These are phyloP conservation scores for Cerceris ruficornis DNA, from an alignment of 2,888 invertebrate genomes.

Conservation along the genomic window DNA sequence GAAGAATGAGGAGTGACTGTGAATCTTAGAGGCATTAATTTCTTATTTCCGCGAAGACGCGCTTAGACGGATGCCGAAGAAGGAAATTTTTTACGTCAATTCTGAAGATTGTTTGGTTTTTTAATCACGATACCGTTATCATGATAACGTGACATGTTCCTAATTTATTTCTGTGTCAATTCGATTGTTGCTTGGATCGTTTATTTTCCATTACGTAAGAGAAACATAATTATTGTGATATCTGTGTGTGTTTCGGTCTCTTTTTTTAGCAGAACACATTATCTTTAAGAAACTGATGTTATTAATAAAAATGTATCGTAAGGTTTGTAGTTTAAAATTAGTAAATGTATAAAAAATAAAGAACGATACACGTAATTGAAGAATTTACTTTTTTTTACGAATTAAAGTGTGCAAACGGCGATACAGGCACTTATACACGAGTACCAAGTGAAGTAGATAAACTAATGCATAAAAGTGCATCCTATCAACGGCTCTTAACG, in stretches of 20 bases:
- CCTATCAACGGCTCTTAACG: slow-evolving; percentile 69
- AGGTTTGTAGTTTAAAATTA: neutral
- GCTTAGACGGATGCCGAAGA: neutral
- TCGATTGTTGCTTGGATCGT: no score
- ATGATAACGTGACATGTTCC: no score
- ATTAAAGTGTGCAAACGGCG: slow-evolving; percentile 21
- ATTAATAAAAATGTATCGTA: neutral
- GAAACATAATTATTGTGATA: no score
- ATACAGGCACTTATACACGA: slow-evolving; percentile 29
- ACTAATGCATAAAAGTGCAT: slow-evolving; percentile 56
- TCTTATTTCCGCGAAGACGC: slow-evolving; percentile 9
- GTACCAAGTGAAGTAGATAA: slow-evolving; percentile 35
- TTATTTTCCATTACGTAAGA: no score
- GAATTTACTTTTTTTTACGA: slow-evolving; percentile 30
- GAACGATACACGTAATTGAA: slow-evolving; percentile 9
- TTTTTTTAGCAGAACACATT: no score
- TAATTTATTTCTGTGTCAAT: no score
- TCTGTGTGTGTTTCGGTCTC: no score
- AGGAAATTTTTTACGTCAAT: neutral
- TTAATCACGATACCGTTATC: no score
- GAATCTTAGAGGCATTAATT: slow-evolving; percentile 30
- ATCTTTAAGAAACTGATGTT: neutral
- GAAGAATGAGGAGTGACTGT: slow-evolving; percentile 20
- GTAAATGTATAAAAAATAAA: neutral
- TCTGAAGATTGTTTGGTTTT: slow-evolving; percentile 2